phyloP scores from a whole-genome alignment of 2,797 vertebrate species.

The Peromyscus melanophrys region DNA sequence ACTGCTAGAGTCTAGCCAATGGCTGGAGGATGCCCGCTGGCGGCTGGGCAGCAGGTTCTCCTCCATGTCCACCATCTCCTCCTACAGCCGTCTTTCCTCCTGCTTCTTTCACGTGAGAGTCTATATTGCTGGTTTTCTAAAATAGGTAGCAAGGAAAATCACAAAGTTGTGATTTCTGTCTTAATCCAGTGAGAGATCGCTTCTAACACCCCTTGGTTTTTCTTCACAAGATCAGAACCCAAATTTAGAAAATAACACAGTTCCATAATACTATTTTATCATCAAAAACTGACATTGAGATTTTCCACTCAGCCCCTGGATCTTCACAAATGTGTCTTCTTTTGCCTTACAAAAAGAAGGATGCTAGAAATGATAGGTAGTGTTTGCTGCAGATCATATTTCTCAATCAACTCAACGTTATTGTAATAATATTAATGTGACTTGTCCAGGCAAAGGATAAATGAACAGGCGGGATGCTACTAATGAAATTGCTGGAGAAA shows the following conservation, averaged over 20 bases:
- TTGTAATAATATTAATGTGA: background rate
- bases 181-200: background rate
- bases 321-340: background rate
- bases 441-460: background rate
- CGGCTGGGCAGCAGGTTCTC: background rate
- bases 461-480: background rate
- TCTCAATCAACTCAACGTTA: background rate
- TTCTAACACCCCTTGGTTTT: constrained; percentile 29
- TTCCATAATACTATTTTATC: background rate
- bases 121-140: background rate
- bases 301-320: background rate
- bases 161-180: background rate
- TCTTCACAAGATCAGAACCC: constrained; percentile 23
- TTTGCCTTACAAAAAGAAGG: background rate
- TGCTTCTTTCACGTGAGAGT: background rate
- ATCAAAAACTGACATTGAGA: constrained; percentile 23
- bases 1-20: background rate
- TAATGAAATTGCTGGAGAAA: background rate
- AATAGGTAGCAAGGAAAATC: background rate
- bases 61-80: background rate
- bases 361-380: background rate
- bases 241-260: constrained; percentile 15
- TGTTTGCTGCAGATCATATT: background rate
- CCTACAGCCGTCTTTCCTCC: background rate
- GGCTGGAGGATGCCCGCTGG: background rate